A percentile compares a stretch with the other conserved stretches of the same genome.
Evolutionary conservation across 2,113 vertebrate genomes (phyloP).

Genomic region (Geococcyx californianus): DNA sequence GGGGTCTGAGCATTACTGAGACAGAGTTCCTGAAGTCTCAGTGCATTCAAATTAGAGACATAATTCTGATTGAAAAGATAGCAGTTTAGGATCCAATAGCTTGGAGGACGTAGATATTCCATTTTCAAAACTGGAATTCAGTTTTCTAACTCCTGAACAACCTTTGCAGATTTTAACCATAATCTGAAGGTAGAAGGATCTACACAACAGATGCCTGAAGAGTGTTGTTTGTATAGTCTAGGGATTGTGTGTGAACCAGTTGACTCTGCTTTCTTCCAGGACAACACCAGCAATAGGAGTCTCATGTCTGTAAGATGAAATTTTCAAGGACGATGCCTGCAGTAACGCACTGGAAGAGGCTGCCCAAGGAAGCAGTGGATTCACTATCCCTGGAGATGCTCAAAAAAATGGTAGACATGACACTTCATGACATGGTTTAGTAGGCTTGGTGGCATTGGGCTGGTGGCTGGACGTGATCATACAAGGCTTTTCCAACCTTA

Average conservation of each 20-base stretch:
- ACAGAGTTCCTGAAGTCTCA: background rate
- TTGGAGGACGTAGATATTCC: background rate
- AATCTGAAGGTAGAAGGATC: background rate
- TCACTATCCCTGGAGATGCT: too few species aligned
- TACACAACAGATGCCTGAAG: background rate
- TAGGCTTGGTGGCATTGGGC: too few species aligned
- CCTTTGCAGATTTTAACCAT: background rate
- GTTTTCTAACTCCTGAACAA: background rate
- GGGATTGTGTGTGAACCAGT: background rate
- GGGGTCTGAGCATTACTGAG: background rate
- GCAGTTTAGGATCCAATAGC: background rate
- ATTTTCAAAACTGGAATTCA: background rate
- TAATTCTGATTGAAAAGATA: background rate
- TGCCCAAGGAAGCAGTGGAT: too few species aligned
- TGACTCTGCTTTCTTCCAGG: background rate
- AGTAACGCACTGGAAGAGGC: too few species aligned
- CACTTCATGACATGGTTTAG: too few species aligned
- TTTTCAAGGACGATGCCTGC: background rate
- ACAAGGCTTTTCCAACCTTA: too few species aligned
- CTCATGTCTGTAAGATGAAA: background rate
- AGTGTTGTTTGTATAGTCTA: background rate
- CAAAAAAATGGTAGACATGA: too few species aligned
- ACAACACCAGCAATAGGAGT: background rate
- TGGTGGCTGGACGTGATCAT: too few species aligned
- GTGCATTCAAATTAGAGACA: background rate